phyloP scores from a whole-genome alignment of 2,888 invertebrate species.

The Hylaea fasciaria region DNA sequence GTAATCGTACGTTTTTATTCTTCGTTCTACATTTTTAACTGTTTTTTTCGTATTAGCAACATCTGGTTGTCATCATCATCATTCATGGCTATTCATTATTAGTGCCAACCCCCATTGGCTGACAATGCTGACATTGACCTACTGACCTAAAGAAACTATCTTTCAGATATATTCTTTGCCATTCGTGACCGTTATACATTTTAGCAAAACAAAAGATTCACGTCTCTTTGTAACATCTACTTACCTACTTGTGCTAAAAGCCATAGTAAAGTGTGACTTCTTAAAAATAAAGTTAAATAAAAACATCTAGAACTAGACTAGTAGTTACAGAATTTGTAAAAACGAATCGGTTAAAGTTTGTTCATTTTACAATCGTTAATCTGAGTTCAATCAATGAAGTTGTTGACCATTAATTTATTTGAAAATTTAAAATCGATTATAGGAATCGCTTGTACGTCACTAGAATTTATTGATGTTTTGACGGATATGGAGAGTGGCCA shows the following conservation, averaged over 20 bases:
- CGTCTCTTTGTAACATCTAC: conserved; percentile 29
- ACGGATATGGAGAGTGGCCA: not conserved
- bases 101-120: conserved; percentile 20
- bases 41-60: conserved; percentile 11
- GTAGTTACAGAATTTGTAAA: too few relatives aligned
- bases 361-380: too few relatives aligned
- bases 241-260: conserved; percentile 6
- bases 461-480: not conserved
- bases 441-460: not conserved
- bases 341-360: too few relatives aligned
- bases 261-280: not conserved
- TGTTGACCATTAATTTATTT: too few relatives aligned
- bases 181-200: conserved; percentile 22
- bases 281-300: not conserved
- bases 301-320: too few relatives aligned
- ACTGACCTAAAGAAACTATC: conserved; percentile 26
- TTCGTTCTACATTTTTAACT: conserved; percentile 8
- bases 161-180: conserved; percentile 15
- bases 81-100: conserved; percentile 25
- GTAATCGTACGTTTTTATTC: conserved; percentile 4
- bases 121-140: conserved; percentile 31
- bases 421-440: too few relatives aligned
- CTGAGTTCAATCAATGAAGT: too few relatives aligned
- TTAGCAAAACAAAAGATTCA: conserved; percentile 19
- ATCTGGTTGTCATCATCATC: conserved; percentile 14